A percentile compares a stretch with the other conserved stretches of the same genome.
Conservation (phyloP, 2,797 vertebrate genomes). For the Syndactyla subalaris region DNA sequence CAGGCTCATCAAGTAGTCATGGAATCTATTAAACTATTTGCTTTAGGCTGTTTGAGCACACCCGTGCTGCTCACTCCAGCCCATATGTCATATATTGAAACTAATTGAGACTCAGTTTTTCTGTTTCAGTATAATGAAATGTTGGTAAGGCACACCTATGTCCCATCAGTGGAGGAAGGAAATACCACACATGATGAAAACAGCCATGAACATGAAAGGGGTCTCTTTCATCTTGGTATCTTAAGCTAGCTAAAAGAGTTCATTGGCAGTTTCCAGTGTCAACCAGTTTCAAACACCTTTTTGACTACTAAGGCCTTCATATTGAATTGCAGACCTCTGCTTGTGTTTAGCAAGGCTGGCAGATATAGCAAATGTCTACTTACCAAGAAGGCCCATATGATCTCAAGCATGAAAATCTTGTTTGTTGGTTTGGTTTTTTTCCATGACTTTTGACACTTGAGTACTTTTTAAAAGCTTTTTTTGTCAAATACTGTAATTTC, state of each 20-base stretch:
- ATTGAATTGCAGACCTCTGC: neutral
- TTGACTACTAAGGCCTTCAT: neutral
- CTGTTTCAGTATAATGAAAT: neutral
- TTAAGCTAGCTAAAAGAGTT: neutral
- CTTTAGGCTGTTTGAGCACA: constrained; percentile 4
- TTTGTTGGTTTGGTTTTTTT: neutral
- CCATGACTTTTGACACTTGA: neutral
- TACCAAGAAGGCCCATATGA: neutral
- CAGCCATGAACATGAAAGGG: neutral
- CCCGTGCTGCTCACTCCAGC: neutral
- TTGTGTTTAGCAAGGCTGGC: neutral
- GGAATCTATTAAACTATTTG: constrained; percentile 60
- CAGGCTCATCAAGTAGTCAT: constrained; percentile 67
- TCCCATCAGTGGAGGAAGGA: neutral
- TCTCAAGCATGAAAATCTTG: neutral
- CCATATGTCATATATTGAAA: constrained; percentile 19
- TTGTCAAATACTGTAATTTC: neutral
- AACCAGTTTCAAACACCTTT: neutral
- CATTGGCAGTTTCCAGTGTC: neutral
- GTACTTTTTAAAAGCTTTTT: neutral
- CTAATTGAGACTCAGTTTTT: neutral
- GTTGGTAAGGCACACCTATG: neutral
- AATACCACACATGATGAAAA: constrained; percentile 5
- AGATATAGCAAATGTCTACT: neutral
- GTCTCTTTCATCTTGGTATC: constrained; percentile 4